Evolutionary conservation across 2,888 invertebrate genomes (phyloP).

Genomic region (Drosophila helvetica): DNA sequence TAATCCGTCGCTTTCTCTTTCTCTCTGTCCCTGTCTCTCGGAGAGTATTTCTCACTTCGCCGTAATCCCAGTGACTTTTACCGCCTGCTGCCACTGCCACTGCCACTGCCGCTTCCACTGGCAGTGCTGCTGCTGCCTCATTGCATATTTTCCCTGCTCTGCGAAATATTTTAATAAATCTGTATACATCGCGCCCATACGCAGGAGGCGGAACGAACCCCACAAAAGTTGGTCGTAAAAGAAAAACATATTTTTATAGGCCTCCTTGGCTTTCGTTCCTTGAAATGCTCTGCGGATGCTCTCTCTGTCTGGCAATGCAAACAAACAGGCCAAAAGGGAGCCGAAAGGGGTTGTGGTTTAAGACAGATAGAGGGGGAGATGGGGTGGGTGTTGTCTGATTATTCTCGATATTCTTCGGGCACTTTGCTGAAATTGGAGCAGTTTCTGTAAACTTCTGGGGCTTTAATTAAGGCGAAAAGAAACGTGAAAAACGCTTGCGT

Average conservation of each 20-base stretch:
- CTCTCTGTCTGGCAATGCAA: conserved; percentile 21
- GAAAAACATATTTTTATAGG: conserved; percentile 51
- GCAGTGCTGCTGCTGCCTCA: conserved; percentile 17
- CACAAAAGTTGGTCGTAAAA: conserved; percentile 48
- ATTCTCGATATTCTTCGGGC: conserved; percentile 25
- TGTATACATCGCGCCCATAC: conserved; percentile 17
- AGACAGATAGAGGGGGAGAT: background rate
- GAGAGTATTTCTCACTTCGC: conserved; percentile 44
- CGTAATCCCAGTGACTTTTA: conserved; percentile 10
- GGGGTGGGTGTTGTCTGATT: conserved; percentile 38
- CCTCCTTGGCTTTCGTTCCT: conserved; percentile 8
- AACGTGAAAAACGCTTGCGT: conserved; percentile 27
- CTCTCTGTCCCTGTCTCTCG: background rate
- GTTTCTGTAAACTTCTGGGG: conserved; percentile 3
- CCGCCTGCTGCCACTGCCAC: background rate
- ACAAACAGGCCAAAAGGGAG: conserved; percentile 27
- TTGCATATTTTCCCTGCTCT: conserved; percentile 15
- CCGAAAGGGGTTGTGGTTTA: background rate
- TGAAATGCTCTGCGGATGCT: background rate
- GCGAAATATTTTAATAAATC: conserved; percentile 64
- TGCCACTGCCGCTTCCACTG: too few species aligned
- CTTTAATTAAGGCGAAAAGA: conserved; percentile 54
- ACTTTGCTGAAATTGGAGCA: conserved; percentile 41
- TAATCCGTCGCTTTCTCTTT: too few species aligned
- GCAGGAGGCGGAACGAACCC: background rate